Evolutionary conservation across 2,113 vertebrate genomes (phyloP), one percentile per base, ranked within the genome.

Genomic region (Scatophagus argus): DNA sequence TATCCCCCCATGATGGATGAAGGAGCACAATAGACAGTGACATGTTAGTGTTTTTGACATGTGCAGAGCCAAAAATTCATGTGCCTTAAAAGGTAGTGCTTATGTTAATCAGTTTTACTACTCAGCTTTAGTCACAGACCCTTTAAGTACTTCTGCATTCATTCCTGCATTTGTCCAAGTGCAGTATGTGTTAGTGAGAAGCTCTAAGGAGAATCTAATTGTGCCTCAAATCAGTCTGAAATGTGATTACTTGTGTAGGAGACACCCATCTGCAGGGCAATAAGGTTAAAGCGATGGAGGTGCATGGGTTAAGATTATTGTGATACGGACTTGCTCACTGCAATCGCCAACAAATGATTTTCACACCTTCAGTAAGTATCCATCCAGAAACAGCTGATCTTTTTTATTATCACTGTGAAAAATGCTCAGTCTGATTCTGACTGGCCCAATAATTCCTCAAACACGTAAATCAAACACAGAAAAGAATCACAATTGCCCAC

Each of bases 181-280:
- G 29, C 55, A 71, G 23, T 47, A 56, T 47, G 47, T 66, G 55
- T 77, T 23, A 44, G 72, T 31, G 59, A 76, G 67, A 77, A 44
- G 51, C 47, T 62, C 54, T 25, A 43, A 69, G 44, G 11, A 65
- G 54, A 83, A 88, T 87, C 69, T 66, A 81, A 90, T 89, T 82
- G 60, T 73, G 31, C 39, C 61, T 67, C 49, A 77, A 74, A 68
- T 80, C 56, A 56, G 61, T 65, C 32, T 82, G 77, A 73, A 91
- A 91, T 89, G 63, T 58, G 61, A 89, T 90, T 77, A 83, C 66
- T 49, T 21, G 51, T 69, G 79, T 68, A 61, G 60, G 68, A 79
- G 47, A 81, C 25, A 39, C 55, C 70, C 77, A 80, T 85, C 62
- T 62, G 76, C 74, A 74, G 66, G 34, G 52, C 43, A 88, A 84